Conservation (phyloP, 2,113 vertebrate species). For the Esox niger region DNA sequence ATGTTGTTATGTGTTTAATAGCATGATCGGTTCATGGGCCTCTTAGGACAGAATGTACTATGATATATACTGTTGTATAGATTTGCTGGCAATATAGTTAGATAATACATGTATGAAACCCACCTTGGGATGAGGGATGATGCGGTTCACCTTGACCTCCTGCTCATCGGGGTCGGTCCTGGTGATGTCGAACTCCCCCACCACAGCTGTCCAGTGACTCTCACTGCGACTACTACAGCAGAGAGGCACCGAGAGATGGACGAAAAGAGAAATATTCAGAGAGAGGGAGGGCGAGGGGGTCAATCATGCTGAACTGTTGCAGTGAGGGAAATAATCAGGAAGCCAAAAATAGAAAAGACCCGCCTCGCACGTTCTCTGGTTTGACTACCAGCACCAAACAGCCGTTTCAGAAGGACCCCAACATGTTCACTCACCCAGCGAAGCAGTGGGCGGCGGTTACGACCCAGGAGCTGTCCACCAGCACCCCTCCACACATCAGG, state of each 20-base stretch:
- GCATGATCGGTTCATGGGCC: too few species aligned
- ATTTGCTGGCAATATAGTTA: background rate
- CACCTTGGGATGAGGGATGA: constrained; percentile 92
- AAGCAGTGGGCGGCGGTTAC: constrained; percentile 94
- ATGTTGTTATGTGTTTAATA: background rate
- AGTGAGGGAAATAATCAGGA: too few species aligned
- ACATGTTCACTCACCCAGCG: constrained; percentile 70
- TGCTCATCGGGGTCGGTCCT: constrained; percentile 74
- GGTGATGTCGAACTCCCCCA: constrained; percentile 82
- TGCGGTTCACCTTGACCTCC: constrained; percentile 82
- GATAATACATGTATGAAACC: background rate
- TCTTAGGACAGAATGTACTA: too few species aligned
- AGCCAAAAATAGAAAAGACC: too few species aligned
- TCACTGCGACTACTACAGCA: constrained; percentile 78
- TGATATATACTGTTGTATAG: too few species aligned
- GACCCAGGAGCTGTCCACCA: constrained; percentile 88
- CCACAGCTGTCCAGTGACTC: constrained; percentile 85
- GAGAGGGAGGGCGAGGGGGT: background rate
- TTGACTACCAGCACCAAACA: too few species aligned
- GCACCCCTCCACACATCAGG: constrained; percentile 90
- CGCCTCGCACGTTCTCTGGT: too few species aligned
- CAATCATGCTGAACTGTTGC: too few species aligned
- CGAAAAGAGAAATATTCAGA: background rate
- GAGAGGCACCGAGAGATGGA: background rate
- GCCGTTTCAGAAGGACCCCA: background rate